phyloP scores from a whole-genome alignment of 1,140 invertebrate genomes.

The Drosophila ananassae region DNA sequence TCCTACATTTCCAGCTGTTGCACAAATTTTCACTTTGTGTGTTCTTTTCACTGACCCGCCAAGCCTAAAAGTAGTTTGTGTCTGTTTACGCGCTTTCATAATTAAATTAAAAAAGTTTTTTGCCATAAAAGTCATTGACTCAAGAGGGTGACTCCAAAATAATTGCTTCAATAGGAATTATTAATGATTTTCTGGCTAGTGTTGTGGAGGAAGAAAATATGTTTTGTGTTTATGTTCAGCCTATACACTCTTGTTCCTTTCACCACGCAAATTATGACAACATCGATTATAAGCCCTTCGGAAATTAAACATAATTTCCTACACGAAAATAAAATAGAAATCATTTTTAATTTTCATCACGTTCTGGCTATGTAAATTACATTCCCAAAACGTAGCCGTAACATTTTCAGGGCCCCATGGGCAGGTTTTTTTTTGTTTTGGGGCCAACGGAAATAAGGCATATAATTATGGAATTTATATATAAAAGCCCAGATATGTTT shows the following conservation, averaged over 20 bases:
- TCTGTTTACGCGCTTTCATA: slow-evolving; percentile 51
- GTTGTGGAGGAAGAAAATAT: no score
- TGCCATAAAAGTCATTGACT: slow-evolving; percentile 70
- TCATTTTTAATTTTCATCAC: slow-evolving; percentile 50
- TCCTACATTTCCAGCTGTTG: slow-evolving; percentile 44
- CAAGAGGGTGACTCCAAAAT: slow-evolving; percentile 3
- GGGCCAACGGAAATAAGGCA: slow-evolving; percentile 48
- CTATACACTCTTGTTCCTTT: background rate
- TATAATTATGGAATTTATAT: slow-evolving; percentile 44
- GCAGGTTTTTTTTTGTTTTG: slow-evolving; percentile 10
- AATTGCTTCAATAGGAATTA: background rate
- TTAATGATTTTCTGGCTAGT: slow-evolving; percentile 1
- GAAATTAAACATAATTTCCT: slow-evolving; percentile 25
- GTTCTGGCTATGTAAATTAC: slow-evolving; percentile 47
- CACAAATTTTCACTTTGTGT: slow-evolving; percentile 50
- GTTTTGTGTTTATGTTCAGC: background rate
- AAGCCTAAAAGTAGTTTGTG: slow-evolving; percentile 46
- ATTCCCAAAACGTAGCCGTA: slow-evolving; percentile 29
- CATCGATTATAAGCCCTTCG: background rate
- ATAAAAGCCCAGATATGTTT: slow-evolving; percentile 4
- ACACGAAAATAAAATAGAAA: slow-evolving; percentile 15
- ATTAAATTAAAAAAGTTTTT: slow-evolving; percentile 74
- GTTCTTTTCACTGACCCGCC: slow-evolving; percentile 66
- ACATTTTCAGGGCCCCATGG: slow-evolving; percentile 19
- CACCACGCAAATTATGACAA: slow-evolving; percentile 5